Base-by-base conservation (phyloP, 2,888 invertebrate genomes). In the Campoplex capitator region DNA sequence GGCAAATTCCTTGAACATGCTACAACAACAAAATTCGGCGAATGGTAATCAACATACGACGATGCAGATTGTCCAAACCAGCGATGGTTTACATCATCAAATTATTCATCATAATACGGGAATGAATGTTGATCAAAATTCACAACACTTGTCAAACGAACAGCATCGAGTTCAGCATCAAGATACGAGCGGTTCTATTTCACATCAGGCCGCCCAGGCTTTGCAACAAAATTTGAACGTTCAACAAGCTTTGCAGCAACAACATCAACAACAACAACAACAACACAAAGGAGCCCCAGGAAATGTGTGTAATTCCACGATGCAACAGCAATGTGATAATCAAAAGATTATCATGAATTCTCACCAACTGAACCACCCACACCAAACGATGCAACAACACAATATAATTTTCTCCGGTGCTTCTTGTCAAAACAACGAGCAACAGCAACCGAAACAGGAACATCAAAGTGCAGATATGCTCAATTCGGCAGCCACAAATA, bases 341-440 rank as follows among this genome's bases (percentile, higher is more conserved):
- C 93, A 93, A 80, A 91, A 89, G 84, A 67, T 82, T 9, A 28
- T 83, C 13, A 82, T 71, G 83, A 84, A 84, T 77, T 86, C 84
- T 4, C 85, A 86, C 4, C 83, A 83, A 23, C 16, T 84, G 8
- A 82, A 58, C 32, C 75, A 84, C 32, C 71, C 78, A 9, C 88
- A 85, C 18, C 82, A 78, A 56, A 58, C 86, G 74, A 76, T 84
- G 67, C 86, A 92, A 54, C 92, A 92, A 65, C 92, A 93, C 67
- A 94, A 92, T 75, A 93, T 94, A 28, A 87, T 94, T 35, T 94
- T 94, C 45, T 92, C 94, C 0, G 93, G 92, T 83, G 90, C 90
- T 68, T 89, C 92, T 23, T 86, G 90, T 79, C 84, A 91, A 3
- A 88, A 84, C 62, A 82, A 81, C 51, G 85, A 92, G 85, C 86